phyloP scores from a whole-genome alignment of 2,797 vertebrate species.

The Tinamus major region DNA sequence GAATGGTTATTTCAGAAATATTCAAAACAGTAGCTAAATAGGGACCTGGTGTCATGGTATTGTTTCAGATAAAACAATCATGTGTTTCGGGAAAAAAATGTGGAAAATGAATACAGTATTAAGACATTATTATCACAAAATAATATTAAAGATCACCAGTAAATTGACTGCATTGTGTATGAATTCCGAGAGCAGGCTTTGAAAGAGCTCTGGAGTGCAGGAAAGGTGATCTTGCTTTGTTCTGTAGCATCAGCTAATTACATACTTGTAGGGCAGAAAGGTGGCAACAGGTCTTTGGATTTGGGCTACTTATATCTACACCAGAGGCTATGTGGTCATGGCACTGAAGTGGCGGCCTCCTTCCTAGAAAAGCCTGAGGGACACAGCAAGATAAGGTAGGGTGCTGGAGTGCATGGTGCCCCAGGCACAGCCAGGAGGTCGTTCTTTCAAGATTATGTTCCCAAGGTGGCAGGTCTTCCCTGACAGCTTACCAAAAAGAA shows the following conservation, averaged over 20 bases:
- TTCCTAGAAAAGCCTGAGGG: background rate
- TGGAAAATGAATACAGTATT: background rate
- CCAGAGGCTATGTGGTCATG: background rate
- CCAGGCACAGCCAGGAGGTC: background rate
- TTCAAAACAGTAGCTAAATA: background rate
- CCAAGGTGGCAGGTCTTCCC: background rate
- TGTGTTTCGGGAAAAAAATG: background rate
- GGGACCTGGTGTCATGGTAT: background rate
- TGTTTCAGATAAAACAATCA: background rate
- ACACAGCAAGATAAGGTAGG: background rate
- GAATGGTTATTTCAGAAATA: background rate
- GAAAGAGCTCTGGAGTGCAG: background rate
- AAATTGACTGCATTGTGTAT: background rate
- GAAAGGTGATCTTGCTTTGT: background rate
- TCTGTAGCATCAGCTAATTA: background rate
- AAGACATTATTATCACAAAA: background rate
- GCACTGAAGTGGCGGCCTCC: background rate
- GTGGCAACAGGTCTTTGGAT: background rate
- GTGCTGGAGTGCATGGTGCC: background rate
- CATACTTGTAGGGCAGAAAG: background rate
- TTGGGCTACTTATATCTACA: background rate
- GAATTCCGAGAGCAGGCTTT: background rate
- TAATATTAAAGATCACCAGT: background rate
- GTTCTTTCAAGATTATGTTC: background rate
- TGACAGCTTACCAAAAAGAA: background rate